phyloP scores from a whole-genome alignment of 2,888 invertebrate species.

The Pachycephus smyrnensis region DNA sequence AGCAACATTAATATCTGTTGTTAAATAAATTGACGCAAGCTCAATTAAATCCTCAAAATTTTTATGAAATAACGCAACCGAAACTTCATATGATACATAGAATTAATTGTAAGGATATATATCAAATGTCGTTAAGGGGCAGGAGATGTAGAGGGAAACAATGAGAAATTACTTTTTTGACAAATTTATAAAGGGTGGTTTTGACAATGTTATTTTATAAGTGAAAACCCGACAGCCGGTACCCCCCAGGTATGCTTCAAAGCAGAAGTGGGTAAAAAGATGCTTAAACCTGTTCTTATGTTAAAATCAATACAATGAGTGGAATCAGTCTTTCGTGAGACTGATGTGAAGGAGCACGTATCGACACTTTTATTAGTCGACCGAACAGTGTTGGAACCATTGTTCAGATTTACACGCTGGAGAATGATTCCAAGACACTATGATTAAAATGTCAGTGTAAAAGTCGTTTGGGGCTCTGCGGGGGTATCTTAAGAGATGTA shows the following conservation, averaged over 20 bases:
- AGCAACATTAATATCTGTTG: background rate
- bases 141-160: background rate
- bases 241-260: background rate
- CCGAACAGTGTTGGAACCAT: background rate
- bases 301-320: slow-evolving; percentile 1
- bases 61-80: no score
- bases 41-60: background rate
- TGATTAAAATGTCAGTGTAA: background rate
- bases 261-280: background rate
- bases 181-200: background rate
- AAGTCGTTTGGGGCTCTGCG: background rate
- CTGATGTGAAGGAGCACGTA: slow-evolving; percentile 1
- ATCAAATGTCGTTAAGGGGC: no score
- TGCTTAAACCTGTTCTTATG: background rate
- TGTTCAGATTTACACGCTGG: background rate
- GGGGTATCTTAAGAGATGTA: background rate
- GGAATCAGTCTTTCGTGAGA: background rate
- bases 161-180: background rate
- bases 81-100: no score
- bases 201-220: background rate
- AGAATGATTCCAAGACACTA: background rate
- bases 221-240: background rate
- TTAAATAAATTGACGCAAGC: background rate
- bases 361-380: slow-evolving; percentile 2
- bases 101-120: no score